These are phyloP conservation scores for Myocastor coypus DNA, from an alignment of 2,113 vertebrate species.

Conservation along the genomic window DNA sequence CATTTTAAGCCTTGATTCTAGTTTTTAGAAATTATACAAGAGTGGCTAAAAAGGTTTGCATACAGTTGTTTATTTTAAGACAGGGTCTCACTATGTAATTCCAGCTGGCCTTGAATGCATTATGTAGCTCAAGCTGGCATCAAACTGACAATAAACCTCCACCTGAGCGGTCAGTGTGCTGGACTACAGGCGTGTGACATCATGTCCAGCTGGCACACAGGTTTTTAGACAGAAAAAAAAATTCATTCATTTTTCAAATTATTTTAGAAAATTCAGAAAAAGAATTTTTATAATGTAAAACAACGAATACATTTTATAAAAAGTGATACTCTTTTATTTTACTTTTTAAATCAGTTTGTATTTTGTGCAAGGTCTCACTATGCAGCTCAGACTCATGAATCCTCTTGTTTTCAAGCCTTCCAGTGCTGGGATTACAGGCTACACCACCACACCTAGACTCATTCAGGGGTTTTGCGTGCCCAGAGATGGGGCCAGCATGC, in stretches of 20 bases:
- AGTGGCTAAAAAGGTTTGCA: background rate
- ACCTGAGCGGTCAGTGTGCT: background rate
- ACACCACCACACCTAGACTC: too few relatives aligned
- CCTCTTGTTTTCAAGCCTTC: too few relatives aligned
- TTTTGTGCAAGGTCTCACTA: too few relatives aligned
- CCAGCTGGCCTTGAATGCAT: background rate
- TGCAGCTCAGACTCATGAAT: too few relatives aligned
- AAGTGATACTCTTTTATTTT: background rate
- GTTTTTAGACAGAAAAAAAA: background rate
- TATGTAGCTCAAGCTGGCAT: background rate
- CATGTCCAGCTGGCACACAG: background rate
- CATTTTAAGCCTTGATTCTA: background rate
- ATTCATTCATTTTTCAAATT: background rate
- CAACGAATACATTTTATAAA: background rate
- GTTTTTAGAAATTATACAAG: background rate
- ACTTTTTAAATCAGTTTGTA: too few relatives aligned
- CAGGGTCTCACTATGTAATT: background rate
- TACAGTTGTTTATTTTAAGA: background rate
- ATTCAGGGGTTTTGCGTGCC: too few relatives aligned
- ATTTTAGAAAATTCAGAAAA: background rate
- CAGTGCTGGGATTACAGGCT: too few relatives aligned
- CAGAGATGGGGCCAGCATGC: too few relatives aligned
- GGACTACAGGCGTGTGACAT: background rate
- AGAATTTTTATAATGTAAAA: background rate
- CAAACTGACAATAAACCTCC: background rate